Base-by-base conservation (phyloP, 1,140 invertebrate genomes). In the Antheraea mylitta region DNA sequence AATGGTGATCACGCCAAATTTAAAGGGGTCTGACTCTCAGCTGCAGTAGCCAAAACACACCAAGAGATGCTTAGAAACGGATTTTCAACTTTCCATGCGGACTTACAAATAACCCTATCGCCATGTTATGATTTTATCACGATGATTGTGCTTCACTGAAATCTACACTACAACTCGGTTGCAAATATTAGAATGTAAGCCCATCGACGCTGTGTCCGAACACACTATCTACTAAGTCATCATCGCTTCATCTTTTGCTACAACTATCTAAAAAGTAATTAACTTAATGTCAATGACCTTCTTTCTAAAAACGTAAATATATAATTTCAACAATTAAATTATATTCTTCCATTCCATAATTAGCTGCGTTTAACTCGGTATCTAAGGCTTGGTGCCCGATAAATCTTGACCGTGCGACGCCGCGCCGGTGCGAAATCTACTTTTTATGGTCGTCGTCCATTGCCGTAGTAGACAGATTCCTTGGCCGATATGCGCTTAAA, bases 371-470 rank as follows among this genome's bases (percentile, higher is more conserved):
- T 76, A 78, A 73, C 16, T 66, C 68, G 70, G 73, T 79, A 84
- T 87, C 80, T 86, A 86, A 86, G 82, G 78, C 77, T 74, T 79
- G 76, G 71, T 81, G 67, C 72, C 60, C 78, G 69, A 85, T 87
- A 87, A 89, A 89, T 87, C 83, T 88, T 86, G 78, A 83, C 75
- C 78, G 74, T 80, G 72, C 78, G 75, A 73, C 38, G 38, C 38
- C 7, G 38, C 38, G 38, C 38, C 80, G 79, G 77, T 74, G 81
- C 76, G 76, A 86, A 86, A 80, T 87, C 82, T 80, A 87, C 81
- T 86, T 86, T 89, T 87, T 89, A 85, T 84, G 73, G 74, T 77
- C 76, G 76, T 78, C 68, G 77, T 66, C 64, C 62, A 64, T 71
- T 67, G 67, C 76, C 78, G 73, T 80, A 81, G 70, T 78, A 77